Evolutionary conservation across 2,888 invertebrate species (phyloP).

Genomic region (Scaptomyza tumidula): DNA sequence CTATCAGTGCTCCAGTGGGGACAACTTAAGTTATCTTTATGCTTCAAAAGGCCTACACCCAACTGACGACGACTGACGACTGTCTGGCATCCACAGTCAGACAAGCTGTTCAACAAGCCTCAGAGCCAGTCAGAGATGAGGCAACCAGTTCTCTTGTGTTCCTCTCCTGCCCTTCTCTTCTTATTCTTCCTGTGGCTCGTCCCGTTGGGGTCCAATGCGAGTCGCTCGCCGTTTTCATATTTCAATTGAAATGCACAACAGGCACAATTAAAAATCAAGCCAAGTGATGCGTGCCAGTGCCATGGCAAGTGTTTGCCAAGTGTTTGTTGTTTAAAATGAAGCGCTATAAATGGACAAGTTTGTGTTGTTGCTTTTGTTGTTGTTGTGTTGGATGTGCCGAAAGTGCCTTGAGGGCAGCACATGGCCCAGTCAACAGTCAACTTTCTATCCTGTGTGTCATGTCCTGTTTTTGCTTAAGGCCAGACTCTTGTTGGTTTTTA

Average conservation of each 20-base stretch:
- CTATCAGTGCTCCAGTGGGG: constrained; percentile 54
- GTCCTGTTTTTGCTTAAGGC: constrained; percentile 45
- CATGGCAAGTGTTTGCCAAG: constrained; percentile 58
- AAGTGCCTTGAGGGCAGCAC: constrained; percentile 55
- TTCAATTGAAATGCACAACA: constrained; percentile 67
- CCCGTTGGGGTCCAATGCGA: constrained; percentile 33
- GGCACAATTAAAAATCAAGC: constrained; percentile 70
- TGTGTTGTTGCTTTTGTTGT: constrained; percentile 18
- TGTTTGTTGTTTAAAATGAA: constrained; percentile 65
- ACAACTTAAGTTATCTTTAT: constrained; percentile 73
- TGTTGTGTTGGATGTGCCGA: constrained; percentile 11
- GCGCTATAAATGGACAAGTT: constrained; percentile 67
- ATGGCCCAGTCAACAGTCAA: constrained; percentile 62
- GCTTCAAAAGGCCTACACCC: constrained; percentile 70
- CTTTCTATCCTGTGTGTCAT: constrained; percentile 27
- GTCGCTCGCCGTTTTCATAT: constrained; percentile 54
- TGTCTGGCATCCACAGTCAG: constrained; percentile 50
- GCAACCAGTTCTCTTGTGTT: constrained; percentile 12
- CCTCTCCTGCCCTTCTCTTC: background rate
- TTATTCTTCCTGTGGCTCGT: constrained; percentile 32
- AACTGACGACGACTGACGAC: constrained; percentile 40
- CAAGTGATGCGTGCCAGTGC: constrained; percentile 62
- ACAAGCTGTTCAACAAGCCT: constrained; percentile 56
- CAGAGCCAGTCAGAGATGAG: constrained; percentile 15
- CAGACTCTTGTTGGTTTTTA: constrained; percentile 49